These are phyloP conservation scores for Sminthurides aquaticus DNA, from an alignment of 2,888 invertebrate species.

Conservation along the genomic window DNA sequence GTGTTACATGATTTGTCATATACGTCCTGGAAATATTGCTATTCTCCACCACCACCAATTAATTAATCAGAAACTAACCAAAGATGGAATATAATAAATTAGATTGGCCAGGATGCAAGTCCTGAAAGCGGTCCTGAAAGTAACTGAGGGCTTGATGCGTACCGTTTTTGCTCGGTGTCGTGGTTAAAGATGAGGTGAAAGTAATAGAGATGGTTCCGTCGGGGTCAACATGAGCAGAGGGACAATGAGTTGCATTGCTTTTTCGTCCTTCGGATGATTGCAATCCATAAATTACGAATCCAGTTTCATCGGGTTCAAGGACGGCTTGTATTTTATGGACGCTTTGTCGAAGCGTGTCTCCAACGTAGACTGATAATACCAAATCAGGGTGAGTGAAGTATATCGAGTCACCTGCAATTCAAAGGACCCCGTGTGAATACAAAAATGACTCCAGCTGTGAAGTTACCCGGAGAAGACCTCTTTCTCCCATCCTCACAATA, in stretches of 20 bases:
- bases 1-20: too few relatives aligned
- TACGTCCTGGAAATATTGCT: too few relatives aligned
- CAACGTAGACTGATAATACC: not conserved
- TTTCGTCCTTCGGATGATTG: not conserved
- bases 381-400: conserved; percentile 14
- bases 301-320: conserved; percentile 21
- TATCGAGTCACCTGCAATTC: conserved; percentile 14
- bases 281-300: conserved; percentile 6
- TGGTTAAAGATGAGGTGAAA: not conserved
- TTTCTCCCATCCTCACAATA: not conserved
- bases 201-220: not conserved
- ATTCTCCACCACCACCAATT: conserved; percentile 1
- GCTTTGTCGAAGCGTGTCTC: not conserved
- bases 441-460: not conserved
- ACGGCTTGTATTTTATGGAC: not conserved
- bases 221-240: not conserved
- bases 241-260: not conserved
- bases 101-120: too few relatives aligned
- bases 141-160: not conserved
- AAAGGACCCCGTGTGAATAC: too few relatives aligned
- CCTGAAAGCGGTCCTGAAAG: too few relatives aligned
- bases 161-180: not conserved
- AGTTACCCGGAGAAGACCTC: not conserved
- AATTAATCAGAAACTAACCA: not conserved
- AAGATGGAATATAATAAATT: not conserved